Percentiles rank a stretch among this genome's conserved stretches.
These are phyloP conservation scores for Actinemys pallida DNA, from an alignment of 2,113 vertebrate species.

Conservation along the genomic window DNA sequence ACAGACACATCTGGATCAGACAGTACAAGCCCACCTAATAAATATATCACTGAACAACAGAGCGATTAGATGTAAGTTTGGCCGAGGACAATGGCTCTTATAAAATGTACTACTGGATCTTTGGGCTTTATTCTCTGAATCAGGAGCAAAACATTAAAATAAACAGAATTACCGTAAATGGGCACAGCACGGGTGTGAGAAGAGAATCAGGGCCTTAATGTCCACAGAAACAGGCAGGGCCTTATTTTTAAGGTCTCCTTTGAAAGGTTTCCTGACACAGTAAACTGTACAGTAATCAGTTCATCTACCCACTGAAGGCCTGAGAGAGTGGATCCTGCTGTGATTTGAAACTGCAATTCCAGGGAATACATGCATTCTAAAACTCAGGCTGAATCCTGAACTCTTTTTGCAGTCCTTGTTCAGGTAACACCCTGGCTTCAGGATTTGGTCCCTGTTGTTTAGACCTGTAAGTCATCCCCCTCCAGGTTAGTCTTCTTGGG, in stretches of 20 bases:
- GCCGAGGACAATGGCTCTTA: not conserved
- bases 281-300: not conserved
- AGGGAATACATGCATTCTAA: not conserved
- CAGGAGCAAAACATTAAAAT: not conserved
- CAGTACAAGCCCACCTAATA: not conserved
- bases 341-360: not conserved
- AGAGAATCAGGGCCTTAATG: not conserved
- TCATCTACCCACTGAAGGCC: not conserved
- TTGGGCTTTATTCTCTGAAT: not conserved
- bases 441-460: not conserved
- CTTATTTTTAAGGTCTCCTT: not conserved
- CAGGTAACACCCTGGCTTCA: not conserved
- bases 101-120: not conserved
- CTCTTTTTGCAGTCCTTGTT: not conserved
- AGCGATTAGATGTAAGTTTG: not conserved
- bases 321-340: not conserved
- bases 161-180: not conserved
- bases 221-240: not conserved
- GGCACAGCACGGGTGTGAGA: not conserved
- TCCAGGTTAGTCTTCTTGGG: not conserved
- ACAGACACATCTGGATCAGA: not conserved
- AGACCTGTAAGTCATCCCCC: not conserved
- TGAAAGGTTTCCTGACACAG: not conserved
- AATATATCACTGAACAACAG: not conserved
- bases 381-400: not conserved